Conservation (phyloP, 2,113 vertebrate species). For the Porphyrio hochstetteri region DNA sequence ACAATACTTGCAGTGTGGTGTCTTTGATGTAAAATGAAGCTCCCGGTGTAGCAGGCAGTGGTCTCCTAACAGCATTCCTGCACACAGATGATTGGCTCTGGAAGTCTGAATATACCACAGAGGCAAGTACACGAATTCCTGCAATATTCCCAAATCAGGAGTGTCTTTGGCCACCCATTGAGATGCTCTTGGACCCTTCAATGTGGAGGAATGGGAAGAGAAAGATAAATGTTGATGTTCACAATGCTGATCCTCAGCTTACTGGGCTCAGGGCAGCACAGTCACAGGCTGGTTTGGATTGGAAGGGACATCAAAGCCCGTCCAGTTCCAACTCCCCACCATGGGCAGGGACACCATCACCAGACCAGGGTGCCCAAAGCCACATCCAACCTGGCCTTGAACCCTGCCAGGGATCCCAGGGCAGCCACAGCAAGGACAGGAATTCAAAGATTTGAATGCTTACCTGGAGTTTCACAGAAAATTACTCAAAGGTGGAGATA, state of each 20-base stretch:
- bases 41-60: neutral
- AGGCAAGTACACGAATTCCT: neutral
- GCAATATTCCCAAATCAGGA: neutral
- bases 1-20: neutral
- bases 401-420: no score
- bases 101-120: neutral
- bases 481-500: neutral
- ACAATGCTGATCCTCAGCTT: neutral
- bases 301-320: no score
- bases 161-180: neutral
- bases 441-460: neutral
- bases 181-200: neutral
- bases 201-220: neutral
- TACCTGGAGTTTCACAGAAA: neutral
- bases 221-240: neutral
- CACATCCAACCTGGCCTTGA: no score
- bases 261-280: neutral
- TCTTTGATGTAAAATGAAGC: neutral
- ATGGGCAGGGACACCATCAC: no score
- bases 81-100: neutral
- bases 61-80: neutral
- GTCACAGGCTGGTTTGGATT: no score
- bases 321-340: no score
- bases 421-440: neutral
- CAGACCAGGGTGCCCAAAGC: no score